A percentile compares a stretch with the other conserved stretches of the same genome.
Conservation (phyloP, 2,888 invertebrate genomes). For the Drosophila hawaiiensis region DNA sequence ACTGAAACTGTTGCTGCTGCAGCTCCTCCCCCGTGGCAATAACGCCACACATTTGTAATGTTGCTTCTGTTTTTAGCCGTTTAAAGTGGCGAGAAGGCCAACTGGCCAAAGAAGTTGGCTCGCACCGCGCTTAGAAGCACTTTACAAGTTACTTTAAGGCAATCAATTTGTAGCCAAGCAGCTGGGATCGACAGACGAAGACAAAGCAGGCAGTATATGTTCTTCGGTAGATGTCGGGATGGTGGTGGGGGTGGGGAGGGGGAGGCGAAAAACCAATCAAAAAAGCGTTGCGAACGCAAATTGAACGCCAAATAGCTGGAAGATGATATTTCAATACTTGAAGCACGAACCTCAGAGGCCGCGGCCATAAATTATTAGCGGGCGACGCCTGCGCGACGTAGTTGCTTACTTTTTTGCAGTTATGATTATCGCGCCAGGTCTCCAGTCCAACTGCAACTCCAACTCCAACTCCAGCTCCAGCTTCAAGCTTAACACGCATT, state of each 20-base stretch:
- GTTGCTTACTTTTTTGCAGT: slow-evolving; percentile 79
- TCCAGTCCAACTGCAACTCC: background rate
- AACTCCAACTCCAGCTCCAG: background rate
- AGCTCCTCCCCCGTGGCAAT: slow-evolving; percentile 81
- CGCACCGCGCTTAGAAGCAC: slow-evolving; percentile 61
- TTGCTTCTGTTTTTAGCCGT: slow-evolving; percentile 82
- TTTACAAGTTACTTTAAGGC: slow-evolving; percentile 82
- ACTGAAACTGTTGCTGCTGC: slow-evolving; percentile 31
- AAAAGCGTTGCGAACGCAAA: slow-evolving; percentile 80
- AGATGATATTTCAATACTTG: slow-evolving; percentile 79
- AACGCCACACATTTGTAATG: slow-evolving; percentile 84
- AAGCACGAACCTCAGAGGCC: slow-evolving; percentile 16
- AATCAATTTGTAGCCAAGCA: slow-evolving; percentile 76
- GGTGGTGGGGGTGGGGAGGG: slow-evolving; percentile 17
- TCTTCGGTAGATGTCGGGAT: slow-evolving; percentile 22
- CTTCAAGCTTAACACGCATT: slow-evolving; percentile 22
- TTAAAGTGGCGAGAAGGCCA: slow-evolving; percentile 44
- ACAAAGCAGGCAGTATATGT: slow-evolving; percentile 10
- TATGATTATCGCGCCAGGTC: slow-evolving; percentile 79
- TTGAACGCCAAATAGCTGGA: slow-evolving; percentile 79
- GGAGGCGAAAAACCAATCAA: slow-evolving; percentile 72
- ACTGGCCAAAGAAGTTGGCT: slow-evolving; percentile 13
- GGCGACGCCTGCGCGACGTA: slow-evolving; percentile 77
- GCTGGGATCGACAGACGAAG: slow-evolving; percentile 26
- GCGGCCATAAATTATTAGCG: slow-evolving; percentile 72